A percentile compares a stretch with the other conserved stretches of the same genome.
Evolutionary conservation across 2,797 vertebrate genomes (phyloP).

Genomic region (Hyperoplus immaculatus): DNA sequence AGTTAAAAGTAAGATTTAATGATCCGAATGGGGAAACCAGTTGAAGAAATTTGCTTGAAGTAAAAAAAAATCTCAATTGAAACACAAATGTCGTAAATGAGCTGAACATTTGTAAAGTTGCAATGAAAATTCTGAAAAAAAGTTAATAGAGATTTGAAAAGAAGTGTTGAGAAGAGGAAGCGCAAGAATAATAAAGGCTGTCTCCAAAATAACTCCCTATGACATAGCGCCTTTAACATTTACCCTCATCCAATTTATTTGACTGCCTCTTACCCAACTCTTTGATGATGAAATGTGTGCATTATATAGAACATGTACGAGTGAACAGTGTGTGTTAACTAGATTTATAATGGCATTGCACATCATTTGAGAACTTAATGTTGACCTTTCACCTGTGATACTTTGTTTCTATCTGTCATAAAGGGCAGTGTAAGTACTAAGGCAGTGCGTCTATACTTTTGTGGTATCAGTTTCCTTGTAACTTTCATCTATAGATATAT

Average conservation of each 20-base stretch:
- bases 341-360: not conserved
- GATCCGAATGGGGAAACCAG: too few species aligned
- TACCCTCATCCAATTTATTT: not conserved
- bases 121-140: too few species aligned
- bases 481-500: not conserved
- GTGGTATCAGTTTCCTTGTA: conserved; percentile 1
- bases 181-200: too few species aligned
- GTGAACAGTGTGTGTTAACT: not conserved
- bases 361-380: not conserved
- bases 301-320: not conserved
- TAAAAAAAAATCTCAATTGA: not conserved
- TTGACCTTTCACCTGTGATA: not conserved
- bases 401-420: not conserved
- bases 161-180: too few species aligned
- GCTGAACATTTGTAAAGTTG: too few species aligned
- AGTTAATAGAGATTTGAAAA: too few species aligned
- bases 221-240: not conserved
- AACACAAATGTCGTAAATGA: not conserved
- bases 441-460: not conserved
- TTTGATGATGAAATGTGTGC: not conserved
- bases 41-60: too few species aligned
- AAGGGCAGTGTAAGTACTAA: too few species aligned
- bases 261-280: not conserved
- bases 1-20: too few species aligned
- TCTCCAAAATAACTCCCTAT: too few species aligned